phyloP scores from a whole-genome alignment of 1,140 invertebrate species.

The Zaprionus ornatus region DNA sequence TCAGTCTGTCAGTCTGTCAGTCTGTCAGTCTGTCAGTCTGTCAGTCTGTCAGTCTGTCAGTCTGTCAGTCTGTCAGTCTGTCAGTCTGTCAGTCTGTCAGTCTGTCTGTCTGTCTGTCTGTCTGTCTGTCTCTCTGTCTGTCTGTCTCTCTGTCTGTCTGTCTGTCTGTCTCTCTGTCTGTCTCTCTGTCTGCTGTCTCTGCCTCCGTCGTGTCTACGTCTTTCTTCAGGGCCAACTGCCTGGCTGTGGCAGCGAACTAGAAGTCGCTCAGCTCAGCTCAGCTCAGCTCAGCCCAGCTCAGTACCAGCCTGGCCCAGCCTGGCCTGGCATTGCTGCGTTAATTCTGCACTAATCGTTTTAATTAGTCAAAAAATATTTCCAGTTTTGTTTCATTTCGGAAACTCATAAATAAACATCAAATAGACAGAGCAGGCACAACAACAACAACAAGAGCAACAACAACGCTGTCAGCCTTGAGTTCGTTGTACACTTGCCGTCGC shows the following conservation, averaged over 20 bases:
- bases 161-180: background rate
- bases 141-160: background rate
- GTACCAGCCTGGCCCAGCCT: background rate
- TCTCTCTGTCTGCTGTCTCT: background rate
- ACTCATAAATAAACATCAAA: slow-evolving; percentile 31
- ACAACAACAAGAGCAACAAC: slow-evolving; percentile 10
- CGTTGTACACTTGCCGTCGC: slow-evolving; percentile 12
- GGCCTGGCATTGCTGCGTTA: slow-evolving; percentile 67
- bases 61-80: too few relatives aligned
- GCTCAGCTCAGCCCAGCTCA: too few relatives aligned
- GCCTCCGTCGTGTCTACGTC: too few relatives aligned
- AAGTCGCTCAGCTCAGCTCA: slow-evolving; percentile 5
- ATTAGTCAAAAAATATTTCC: slow-evolving; percentile 51
- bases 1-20: background rate
- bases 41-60: slow-evolving; percentile 1
- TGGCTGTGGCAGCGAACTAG: slow-evolving; percentile 6
- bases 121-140: background rate
- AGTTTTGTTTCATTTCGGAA: slow-evolving; percentile 35
- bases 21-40: background rate
- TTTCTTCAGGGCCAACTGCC: slow-evolving; percentile 46
- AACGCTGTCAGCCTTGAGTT: slow-evolving; percentile 65
- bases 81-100: too few relatives aligned
- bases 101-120: background rate
- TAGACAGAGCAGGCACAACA: background rate
- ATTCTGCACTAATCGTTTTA: slow-evolving; percentile 68